Conservation (phyloP, 2,113 vertebrate genomes). For the Monarcha castaneiventris region DNA sequence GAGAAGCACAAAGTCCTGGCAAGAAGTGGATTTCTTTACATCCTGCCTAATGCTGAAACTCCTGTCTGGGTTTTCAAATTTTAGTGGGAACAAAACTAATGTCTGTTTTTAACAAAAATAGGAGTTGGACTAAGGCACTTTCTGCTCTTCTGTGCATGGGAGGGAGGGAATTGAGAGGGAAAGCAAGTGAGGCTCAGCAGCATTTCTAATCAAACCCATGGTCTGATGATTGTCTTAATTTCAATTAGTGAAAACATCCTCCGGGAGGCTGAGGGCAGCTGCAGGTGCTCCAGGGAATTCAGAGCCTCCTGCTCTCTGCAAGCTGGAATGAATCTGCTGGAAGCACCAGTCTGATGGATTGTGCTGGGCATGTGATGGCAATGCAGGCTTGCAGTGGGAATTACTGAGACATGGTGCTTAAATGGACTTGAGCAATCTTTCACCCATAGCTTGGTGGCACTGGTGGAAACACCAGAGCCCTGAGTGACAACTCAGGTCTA, state of each 20-base stretch:
- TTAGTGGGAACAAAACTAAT: background rate
- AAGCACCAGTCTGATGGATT: background rate
- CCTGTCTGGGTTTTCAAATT: background rate
- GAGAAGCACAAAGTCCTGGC: slow-evolving; percentile 5
- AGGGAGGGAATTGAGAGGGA: background rate
- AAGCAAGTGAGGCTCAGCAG: background rate
- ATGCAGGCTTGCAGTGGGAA: background rate
- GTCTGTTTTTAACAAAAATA: background rate
- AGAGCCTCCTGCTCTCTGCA: background rate
- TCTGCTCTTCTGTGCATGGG: background rate
- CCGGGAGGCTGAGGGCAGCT: background rate
- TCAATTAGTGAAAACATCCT: background rate
- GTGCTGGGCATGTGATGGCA: background rate
- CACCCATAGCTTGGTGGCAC: background rate
- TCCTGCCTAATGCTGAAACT: background rate
- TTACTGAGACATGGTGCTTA: background rate
- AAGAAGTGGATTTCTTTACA: background rate
- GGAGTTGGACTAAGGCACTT: background rate
- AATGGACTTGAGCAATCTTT: background rate
- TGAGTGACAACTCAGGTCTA: background rate
- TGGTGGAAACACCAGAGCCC: background rate
- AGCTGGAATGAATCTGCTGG: background rate
- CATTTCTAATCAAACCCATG: background rate
- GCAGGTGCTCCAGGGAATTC: background rate
- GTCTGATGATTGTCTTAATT: background rate